Conservation (phyloP, 2,113 vertebrate genomes). For the Pontoporia blainvillei region DNA sequence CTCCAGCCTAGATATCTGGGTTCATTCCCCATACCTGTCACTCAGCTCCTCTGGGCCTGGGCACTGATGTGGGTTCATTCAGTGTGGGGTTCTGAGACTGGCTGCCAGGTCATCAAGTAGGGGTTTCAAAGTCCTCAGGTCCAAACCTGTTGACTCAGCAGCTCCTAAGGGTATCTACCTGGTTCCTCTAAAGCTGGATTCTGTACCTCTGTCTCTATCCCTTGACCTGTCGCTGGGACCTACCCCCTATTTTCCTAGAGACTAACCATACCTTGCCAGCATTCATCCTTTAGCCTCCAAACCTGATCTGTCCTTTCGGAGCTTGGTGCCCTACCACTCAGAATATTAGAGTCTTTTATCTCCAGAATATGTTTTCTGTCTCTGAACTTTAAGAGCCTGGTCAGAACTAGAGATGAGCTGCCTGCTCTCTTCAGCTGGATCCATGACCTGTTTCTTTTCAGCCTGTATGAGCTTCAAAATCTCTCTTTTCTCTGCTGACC, state of each 20-base stretch:
- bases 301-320: not conserved
- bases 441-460: not conserved
- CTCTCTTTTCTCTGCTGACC: not conserved
- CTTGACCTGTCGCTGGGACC: not conserved
- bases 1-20: not conserved
- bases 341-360: not conserved
- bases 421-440: not conserved
- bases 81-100: not conserved
- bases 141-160: not conserved
- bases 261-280: not conserved
- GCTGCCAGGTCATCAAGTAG: not conserved
- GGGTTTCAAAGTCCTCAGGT: not conserved
- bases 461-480: not conserved
- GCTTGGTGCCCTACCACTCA: not conserved
- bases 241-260: not conserved
- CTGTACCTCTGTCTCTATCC: not conserved
- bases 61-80: not conserved
- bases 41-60: not conserved
- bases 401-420: not conserved
- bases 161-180: not conserved
- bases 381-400: not conserved
- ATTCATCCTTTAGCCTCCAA: not conserved
- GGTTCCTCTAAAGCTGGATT: not conserved
- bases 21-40: not conserved
- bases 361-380: not conserved